These are phyloP conservation scores for Drosophila erecta DNA, from an alignment of 1,140 invertebrate species.

Conservation along the genomic window DNA sequence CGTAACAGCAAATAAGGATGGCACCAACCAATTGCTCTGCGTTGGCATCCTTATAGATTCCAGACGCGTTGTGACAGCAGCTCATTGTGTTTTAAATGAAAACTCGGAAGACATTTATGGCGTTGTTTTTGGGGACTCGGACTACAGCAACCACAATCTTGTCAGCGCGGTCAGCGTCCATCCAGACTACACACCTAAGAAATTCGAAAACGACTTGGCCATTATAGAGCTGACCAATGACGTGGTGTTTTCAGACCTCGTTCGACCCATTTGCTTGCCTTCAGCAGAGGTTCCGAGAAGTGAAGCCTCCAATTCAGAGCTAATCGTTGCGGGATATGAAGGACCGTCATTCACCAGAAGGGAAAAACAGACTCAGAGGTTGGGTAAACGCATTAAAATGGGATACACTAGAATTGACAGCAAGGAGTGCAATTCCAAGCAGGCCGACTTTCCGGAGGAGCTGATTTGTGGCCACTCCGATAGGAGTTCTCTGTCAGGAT, in stretches of 20 bases:
- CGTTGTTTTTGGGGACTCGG: conserved; percentile 31
- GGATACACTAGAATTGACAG: not conserved
- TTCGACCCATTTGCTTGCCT: conserved; percentile 38
- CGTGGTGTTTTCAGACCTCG: conserved; percentile 9
- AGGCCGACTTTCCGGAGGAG: not conserved
- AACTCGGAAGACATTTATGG: not conserved
- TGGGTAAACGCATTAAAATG: conserved; percentile 13
- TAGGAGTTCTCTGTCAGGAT: not conserved
- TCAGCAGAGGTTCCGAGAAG: not conserved
- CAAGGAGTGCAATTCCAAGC: not conserved
- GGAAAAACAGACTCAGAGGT: not conserved
- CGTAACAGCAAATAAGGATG: not conserved
- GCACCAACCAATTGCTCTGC: not conserved
- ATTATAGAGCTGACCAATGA: conserved; percentile 3
- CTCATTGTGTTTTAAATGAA: conserved; percentile 4
- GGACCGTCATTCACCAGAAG: not conserved
- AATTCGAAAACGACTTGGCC: conserved; percentile 12
- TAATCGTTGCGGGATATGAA: conserved; percentile 4
- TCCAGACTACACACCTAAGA: conserved; percentile 1
- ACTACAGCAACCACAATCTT: not conserved
- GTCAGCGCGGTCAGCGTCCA: not conserved
- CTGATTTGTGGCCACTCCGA: conserved; percentile 4
- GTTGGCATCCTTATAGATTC: conserved; percentile 15
- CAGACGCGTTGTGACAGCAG: conserved; percentile 15
- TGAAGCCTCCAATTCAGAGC: not conserved